phyloP scores from a whole-genome alignment of 30 jellyfish, hydroid and myxozoan species.

The Phacellophora camtschatica region DNA sequence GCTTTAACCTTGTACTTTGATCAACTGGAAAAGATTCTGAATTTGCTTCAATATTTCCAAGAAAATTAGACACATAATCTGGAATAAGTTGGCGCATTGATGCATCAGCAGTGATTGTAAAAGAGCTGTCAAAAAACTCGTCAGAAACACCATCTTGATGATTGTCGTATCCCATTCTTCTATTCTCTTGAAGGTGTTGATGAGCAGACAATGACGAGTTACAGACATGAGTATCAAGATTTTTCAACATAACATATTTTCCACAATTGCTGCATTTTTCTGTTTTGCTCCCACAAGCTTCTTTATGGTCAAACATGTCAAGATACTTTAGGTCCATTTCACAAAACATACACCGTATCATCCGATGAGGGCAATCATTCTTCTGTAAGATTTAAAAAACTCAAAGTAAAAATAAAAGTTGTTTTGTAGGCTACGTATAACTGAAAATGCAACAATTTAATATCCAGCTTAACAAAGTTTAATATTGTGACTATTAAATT shows the following conservation, averaged over 20 bases:
- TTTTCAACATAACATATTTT: slow-evolving; percentile 20
- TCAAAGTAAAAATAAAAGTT: neutral
- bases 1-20: too few relatives aligned
- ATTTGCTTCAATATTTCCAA: neutral
- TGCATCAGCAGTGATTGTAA: neutral
- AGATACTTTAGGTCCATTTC: slow-evolving; percentile 33
- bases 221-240: slow-evolving; percentile 29
- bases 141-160: neutral
- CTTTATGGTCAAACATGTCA: slow-evolving; percentile 25
- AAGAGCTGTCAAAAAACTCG: neutral
- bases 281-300: slow-evolving; percentile 66
- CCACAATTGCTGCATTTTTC: slow-evolving; percentile 56
- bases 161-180: neutral
- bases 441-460: too few relatives aligned
- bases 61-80: neutral
- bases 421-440: neutral
- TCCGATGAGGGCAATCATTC: slow-evolving; percentile 40
- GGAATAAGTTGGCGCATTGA: neutral
- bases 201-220: neutral
- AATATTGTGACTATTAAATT: too few relatives aligned
- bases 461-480: too few relatives aligned
- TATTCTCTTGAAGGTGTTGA: neutral
- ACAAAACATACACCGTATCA: slow-evolving; percentile 39
- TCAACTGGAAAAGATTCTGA: neutral
- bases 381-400: neutral